These are phyloP conservation scores for Drosophila dunni DNA, from an alignment of 1,140 invertebrate genomes.

Conservation along the genomic window DNA sequence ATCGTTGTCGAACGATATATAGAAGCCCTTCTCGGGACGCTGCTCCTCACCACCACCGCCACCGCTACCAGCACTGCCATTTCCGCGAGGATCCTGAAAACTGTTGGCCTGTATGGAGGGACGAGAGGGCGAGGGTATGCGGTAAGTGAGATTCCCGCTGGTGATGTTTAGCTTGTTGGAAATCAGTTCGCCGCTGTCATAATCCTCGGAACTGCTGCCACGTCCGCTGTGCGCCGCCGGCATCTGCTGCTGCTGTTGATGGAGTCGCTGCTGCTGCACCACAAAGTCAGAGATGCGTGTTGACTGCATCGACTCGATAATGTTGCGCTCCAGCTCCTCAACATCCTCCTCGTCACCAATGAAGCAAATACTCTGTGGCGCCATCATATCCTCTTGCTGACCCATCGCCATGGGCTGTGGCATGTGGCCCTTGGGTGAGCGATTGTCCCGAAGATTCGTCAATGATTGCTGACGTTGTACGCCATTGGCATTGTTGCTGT, in stretches of 20 bases:
- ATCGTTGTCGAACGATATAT: slow-evolving; percentile 96
- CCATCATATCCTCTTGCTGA: slow-evolving; percentile 85
- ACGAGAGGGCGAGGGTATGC: slow-evolving; percentile 92
- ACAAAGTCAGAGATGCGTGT: slow-evolving; percentile 79
- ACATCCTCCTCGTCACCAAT: slow-evolving; percentile 89
- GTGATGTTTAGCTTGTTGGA: slow-evolving; percentile 89
- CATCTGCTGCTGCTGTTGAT: slow-evolving; percentile 66
- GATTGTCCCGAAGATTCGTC: slow-evolving; percentile 77
- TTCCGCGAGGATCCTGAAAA: slow-evolving; percentile 86
- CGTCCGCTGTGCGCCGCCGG: slow-evolving; percentile 63
- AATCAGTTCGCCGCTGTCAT: slow-evolving; percentile 76
- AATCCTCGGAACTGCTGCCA: slow-evolving; percentile 75
- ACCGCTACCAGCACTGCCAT: slow-evolving; percentile 13
- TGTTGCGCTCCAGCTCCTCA: slow-evolving; percentile 81
- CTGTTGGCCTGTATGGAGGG: slow-evolving; percentile 90
- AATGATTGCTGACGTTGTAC: slow-evolving; percentile 83
- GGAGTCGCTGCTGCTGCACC: slow-evolving; percentile 67
- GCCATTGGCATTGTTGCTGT: slow-evolving; percentile 47
- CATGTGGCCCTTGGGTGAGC: slow-evolving; percentile 73
- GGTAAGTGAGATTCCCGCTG: slow-evolving; percentile 93
- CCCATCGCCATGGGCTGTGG: slow-evolving; percentile 87
- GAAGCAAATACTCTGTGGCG: slow-evolving; percentile 96
- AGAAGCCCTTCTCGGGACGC: slow-evolving; percentile 94
- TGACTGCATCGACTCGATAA: slow-evolving; percentile 80
- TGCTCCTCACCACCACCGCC: slow-evolving; percentile 71